Conservation (phyloP, 2,797 vertebrate species). For the Carcharodon carcharias region DNA sequence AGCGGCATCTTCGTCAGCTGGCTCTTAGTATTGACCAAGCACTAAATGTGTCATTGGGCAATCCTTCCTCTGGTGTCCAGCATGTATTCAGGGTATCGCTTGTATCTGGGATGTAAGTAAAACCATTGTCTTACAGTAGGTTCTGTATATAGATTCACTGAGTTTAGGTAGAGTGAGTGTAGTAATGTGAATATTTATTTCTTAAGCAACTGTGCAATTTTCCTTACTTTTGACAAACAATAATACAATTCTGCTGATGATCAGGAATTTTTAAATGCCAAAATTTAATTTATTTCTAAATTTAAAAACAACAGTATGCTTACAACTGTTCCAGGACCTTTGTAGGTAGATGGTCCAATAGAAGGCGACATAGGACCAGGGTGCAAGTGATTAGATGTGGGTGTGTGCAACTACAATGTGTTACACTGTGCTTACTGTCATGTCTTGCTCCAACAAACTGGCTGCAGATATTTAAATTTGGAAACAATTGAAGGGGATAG, state of each 20-base stretch:
- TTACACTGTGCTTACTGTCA: neutral
- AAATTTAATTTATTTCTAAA: neutral
- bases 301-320: neutral
- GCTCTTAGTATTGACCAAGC: constrained; percentile 95
- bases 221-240: neutral
- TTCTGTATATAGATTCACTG: neutral
- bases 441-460: neutral
- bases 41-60: constrained; percentile 89
- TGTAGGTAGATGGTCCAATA: neutral
- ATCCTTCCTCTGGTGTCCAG: constrained; percentile 75
- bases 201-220: neutral
- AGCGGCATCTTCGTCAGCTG: constrained; percentile 81
- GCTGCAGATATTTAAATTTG: neutral
- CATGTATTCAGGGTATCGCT: constrained; percentile 91
- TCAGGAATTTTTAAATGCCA: neutral
- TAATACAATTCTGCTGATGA: neutral
- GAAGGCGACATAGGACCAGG: neutral
- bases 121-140: neutral
- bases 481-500: neutral
- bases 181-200: neutral
- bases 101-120: constrained; percentile 92
- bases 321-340: neutral
- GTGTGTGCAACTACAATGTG: neutral
- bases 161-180: neutral
- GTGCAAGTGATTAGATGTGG: neutral